These are phyloP conservation scores for Galeopterus variegatus DNA, from an alignment of 2,113 vertebrate genomes.

Conservation along the genomic window DNA sequence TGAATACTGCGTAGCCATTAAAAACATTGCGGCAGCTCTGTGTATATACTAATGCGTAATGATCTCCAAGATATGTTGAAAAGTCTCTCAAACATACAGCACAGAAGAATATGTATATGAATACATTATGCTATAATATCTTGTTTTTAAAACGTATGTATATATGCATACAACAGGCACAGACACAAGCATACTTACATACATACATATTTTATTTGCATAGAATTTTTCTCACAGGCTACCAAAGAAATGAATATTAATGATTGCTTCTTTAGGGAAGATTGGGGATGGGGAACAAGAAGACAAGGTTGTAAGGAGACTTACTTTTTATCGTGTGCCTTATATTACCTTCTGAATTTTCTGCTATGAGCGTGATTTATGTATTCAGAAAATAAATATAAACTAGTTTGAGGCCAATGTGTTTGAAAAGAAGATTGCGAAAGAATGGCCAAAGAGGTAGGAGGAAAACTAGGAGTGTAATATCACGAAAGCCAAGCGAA, in stretches of 20 bases:
- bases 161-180: not conserved
- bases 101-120: not conserved
- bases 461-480: not conserved
- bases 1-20: not conserved
- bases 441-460: not conserved
- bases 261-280: conserved; percentile 53
- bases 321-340: not conserved
- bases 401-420: not conserved
- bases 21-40: not conserved
- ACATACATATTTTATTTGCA: not conserved
- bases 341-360: conserved; percentile 53
- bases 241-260: not conserved
- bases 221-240: conserved; percentile 52
- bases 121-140: not conserved
- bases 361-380: not conserved
- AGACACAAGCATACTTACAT: not conserved
- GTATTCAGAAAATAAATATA: conserved; percentile 47
- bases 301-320: not conserved
- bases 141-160: not conserved
- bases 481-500: not conserved
- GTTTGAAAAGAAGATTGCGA: conserved; percentile 53
- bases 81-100: not conserved
- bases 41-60: not conserved
- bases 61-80: not conserved
- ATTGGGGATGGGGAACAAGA: not conserved